Percentiles rank a stretch among this genome's conserved stretches.
Conservation (phyloP, 2,888 invertebrate species). For the Lucinisca nassula region DNA sequence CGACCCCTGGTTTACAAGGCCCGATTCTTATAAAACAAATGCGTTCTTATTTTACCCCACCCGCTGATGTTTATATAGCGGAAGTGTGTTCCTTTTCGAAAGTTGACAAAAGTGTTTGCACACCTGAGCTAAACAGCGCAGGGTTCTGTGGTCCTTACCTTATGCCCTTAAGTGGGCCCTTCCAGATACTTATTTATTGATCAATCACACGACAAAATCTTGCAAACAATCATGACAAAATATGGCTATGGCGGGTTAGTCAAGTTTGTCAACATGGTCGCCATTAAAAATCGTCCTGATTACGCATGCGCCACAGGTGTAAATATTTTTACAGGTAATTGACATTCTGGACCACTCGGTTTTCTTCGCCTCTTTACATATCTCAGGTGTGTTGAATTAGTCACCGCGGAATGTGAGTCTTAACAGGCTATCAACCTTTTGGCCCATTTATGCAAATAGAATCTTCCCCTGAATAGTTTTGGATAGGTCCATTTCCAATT, state of each 20-base stretch:
- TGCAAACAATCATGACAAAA: conserved; percentile 15
- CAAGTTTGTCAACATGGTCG: conserved; percentile 68
- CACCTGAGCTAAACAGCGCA: conserved; percentile 46
- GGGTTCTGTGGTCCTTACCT: not conserved
- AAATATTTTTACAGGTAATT: conserved; percentile 50
- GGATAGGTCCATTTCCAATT: too few relatives aligned
- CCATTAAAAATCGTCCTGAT: conserved; percentile 46
- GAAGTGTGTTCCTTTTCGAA: conserved; percentile 42
- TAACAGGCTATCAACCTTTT: too few relatives aligned
- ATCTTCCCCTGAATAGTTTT: too few relatives aligned
- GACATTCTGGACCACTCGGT: not conserved
- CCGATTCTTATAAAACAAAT: not conserved
- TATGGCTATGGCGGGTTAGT: conserved; percentile 28
- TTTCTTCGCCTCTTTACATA: not conserved
- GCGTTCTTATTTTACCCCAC: not conserved
- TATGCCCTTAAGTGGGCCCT: not conserved
- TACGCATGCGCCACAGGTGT: conserved; percentile 72
- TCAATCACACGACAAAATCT: not conserved
- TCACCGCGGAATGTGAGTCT: not conserved
- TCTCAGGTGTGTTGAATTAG: not conserved
- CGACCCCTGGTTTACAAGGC: not conserved
- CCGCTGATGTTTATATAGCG: conserved; percentile 45
- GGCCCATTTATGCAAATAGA: too few relatives aligned
- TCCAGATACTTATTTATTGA: not conserved
- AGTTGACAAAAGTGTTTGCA: conserved; percentile 8